Conservation (phyloP, 2,888 invertebrate genomes). For the Athripsodes cinereus region DNA sequence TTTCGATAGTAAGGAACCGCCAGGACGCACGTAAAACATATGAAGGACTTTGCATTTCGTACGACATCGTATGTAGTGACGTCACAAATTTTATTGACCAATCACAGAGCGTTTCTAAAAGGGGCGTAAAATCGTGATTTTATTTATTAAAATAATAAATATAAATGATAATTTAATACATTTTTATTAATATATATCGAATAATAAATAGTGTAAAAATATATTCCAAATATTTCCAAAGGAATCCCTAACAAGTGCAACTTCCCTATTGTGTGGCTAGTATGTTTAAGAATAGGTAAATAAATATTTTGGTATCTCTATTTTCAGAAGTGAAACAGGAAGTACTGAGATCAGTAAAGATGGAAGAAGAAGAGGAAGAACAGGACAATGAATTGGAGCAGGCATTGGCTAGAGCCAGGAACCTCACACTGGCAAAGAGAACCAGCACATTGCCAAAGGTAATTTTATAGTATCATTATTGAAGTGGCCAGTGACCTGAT, state of each 20-base stretch:
- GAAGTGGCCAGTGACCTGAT: neutral
- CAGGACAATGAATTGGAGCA: slow-evolving; percentile 68
- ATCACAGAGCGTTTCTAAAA: neutral
- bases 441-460: slow-evolving; percentile 35
- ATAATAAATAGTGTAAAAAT: neutral
- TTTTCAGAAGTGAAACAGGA: slow-evolving; percentile 12
- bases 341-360: neutral
- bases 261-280: neutral
- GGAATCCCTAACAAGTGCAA: neutral
- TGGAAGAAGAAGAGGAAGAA: slow-evolving; percentile 51
- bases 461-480: neutral
- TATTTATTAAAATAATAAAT: neutral
- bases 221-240: neutral
- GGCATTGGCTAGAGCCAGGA: slow-evolving; percentile 66
- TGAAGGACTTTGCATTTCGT: neutral
- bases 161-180: neutral
- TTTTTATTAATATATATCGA: neutral
- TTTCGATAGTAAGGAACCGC: neutral
- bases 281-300: too few relatives aligned
- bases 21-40: neutral
- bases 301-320: neutral
- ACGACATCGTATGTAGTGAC: neutral
- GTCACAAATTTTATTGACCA: neutral
- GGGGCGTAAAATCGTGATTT: too few relatives aligned
- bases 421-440: slow-evolving; percentile 52